A percentile compares a stretch with the other conserved stretches of the same genome.
Evolutionary conservation across 2,113 vertebrate species (phyloP).

Genomic region (Gadus chalcogrammus): DNA sequence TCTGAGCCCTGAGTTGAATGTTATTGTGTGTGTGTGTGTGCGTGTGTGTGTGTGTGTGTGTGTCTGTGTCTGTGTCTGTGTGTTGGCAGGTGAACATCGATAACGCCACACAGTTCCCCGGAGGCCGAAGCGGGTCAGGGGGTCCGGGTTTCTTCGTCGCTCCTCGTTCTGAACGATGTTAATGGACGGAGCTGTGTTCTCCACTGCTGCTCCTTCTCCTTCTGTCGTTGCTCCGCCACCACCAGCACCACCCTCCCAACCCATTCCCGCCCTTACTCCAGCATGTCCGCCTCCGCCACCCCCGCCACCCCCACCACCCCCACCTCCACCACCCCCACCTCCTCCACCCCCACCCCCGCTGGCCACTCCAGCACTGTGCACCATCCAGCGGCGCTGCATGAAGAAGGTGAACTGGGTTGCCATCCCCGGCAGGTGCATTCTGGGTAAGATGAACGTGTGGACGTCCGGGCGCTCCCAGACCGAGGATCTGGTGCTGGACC

Average conservation of each 20-base stretch:
- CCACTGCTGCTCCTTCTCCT: slow-evolving; percentile 23
- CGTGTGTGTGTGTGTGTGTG: too few species aligned
- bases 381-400: slow-evolving; percentile 61
- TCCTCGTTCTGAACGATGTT: slow-evolving; percentile 17
- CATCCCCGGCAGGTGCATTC: slow-evolving; percentile 72
- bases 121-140: too few species aligned
- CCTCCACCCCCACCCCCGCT: slow-evolving; percentile 12
- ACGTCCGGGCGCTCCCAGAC: slow-evolving; percentile 58
- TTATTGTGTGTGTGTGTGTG: too few species aligned
- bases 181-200: slow-evolving; percentile 54
- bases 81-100: not conserved
- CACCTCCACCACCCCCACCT: slow-evolving; percentile 16
- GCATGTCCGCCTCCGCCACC: slow-evolving; percentile 16
- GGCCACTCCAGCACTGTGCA: slow-evolving; percentile 27
- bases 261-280: slow-evolving; percentile 11
- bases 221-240: slow-evolving; percentile 10
- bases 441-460: slow-evolving; percentile 77
- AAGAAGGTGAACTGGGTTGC: slow-evolving; percentile 81
- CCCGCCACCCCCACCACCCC: slow-evolving; percentile 15
- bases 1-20: too few species aligned
- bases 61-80: not conserved
- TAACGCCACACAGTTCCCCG: too few species aligned
- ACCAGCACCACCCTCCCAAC: not conserved
- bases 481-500: slow-evolving; percentile 71
- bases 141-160: not conserved